phyloP scores from a whole-genome alignment of 2,797 vertebrate genomes.

The Lepus oiostolus region DNA sequence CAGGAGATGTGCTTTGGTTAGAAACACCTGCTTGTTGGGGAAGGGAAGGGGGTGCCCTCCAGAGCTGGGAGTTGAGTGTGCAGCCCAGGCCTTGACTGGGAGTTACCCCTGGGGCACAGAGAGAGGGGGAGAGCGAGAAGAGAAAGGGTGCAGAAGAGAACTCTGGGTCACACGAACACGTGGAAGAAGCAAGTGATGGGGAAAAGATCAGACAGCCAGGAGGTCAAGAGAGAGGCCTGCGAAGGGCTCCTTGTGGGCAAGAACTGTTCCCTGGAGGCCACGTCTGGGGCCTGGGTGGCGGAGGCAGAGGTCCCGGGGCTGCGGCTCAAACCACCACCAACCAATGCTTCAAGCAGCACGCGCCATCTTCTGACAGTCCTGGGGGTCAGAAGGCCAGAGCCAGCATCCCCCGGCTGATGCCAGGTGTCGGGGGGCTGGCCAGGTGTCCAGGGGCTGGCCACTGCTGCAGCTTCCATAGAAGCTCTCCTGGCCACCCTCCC shows the following conservation, averaged over 20 bases:
- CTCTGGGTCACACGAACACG: too few species aligned
- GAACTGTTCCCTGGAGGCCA: neutral
- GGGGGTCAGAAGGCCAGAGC: neutral
- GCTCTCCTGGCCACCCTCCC: too few species aligned
- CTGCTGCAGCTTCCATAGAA: neutral
- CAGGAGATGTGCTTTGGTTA: neutral
- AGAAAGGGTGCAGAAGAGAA: neutral
- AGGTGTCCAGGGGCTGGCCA: neutral
- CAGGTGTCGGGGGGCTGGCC: neutral
- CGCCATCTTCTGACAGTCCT: neutral
- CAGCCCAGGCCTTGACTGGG: neutral
- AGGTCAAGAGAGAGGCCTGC: neutral
- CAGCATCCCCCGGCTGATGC: neutral
- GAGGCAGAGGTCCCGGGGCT: neutral
- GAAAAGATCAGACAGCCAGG: neutral
- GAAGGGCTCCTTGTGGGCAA: neutral
- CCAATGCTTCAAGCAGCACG: neutral
- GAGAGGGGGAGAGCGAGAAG: neutral
- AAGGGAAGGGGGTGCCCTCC: neutral
- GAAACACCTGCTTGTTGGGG: neutral
- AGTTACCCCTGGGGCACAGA: neutral
- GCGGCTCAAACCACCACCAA: neutral
- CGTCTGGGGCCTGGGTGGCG: too few species aligned
- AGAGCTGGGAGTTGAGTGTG: neutral
- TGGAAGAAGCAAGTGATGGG: neutral